These are phyloP conservation scores for Cerastoderma edule DNA, from an alignment of 2,888 invertebrate species.

Conservation along the genomic window DNA sequence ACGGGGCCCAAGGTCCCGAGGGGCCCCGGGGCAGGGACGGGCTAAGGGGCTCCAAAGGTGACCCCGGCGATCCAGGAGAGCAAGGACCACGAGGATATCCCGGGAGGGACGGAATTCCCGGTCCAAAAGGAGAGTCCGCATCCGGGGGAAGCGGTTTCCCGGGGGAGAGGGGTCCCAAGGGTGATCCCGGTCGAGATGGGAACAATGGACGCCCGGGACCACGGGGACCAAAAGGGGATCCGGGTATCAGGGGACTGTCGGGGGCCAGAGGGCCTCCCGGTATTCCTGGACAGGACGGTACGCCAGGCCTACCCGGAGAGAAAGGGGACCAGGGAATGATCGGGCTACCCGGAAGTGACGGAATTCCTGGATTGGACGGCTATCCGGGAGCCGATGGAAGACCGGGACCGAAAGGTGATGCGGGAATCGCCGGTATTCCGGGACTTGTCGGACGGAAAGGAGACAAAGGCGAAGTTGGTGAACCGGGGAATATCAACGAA, in stretches of 20 bases:
- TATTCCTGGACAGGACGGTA: slow-evolving; percentile 29
- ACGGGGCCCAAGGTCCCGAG: slow-evolving; percentile 25
- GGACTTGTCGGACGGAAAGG: slow-evolving; percentile 29
- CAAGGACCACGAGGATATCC: slow-evolving; percentile 28
- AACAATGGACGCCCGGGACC: slow-evolving; percentile 17
- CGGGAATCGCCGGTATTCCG: slow-evolving; percentile 24
- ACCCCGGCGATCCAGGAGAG: slow-evolving; percentile 29
- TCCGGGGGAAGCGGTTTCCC: background rate
- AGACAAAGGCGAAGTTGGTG: slow-evolving; percentile 30
- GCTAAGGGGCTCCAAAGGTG: slow-evolving; percentile 22
- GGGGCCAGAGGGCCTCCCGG: slow-evolving; percentile 37
- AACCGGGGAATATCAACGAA: slow-evolving; percentile 56
- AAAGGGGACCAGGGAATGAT: slow-evolving; percentile 20
- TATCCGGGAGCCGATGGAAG: slow-evolving; percentile 26
- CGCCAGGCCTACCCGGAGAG: slow-evolving; percentile 22
- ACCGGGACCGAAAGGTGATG: slow-evolving; percentile 27
- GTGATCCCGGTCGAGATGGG: slow-evolving; percentile 18
- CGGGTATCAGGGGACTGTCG: slow-evolving; percentile 30
- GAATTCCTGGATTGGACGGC: slow-evolving; percentile 21
- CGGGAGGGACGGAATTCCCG: slow-evolving; percentile 22
- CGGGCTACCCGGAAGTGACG: slow-evolving; percentile 20
- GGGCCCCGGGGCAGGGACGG: slow-evolving; percentile 24
- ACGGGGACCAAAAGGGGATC: slow-evolving; percentile 23
- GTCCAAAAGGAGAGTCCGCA: slow-evolving; percentile 19
- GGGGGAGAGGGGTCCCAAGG: slow-evolving; percentile 26